Conservation (phyloP, 1,140 invertebrate species). For the Nasonia vitripennis region DNA sequence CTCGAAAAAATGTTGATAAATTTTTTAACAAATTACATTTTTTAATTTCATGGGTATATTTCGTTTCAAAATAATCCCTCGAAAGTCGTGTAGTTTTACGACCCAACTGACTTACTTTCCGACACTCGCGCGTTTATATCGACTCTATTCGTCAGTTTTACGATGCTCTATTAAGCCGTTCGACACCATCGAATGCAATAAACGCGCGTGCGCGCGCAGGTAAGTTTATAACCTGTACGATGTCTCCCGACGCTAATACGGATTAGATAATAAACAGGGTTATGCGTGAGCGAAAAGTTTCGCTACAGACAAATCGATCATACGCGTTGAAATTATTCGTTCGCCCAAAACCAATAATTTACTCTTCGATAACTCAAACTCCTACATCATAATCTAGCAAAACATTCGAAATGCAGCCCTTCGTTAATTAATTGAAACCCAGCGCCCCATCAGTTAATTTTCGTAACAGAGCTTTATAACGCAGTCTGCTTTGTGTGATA, state of each 20-base stretch:
- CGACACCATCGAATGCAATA: slow-evolving; percentile 10
- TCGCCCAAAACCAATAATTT: too few species aligned
- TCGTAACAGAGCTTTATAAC: background rate
- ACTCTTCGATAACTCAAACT: too few species aligned
- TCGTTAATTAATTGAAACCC: too few species aligned
- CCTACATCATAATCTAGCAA: too few species aligned
- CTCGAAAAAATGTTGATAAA: too few species aligned
- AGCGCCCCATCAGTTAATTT: background rate
- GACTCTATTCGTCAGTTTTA: background rate
- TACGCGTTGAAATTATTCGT: too few species aligned
- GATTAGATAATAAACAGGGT: background rate
- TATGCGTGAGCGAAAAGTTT: background rate
- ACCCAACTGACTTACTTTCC: background rate
- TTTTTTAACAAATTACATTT: background rate
- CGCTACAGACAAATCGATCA: background rate
- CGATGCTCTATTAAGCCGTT: background rate
- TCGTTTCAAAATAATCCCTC: too few species aligned
- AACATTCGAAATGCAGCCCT: too few species aligned
- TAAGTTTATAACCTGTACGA: background rate
- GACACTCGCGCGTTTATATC: background rate
- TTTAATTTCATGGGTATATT: too few species aligned
- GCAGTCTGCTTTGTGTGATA: background rate
- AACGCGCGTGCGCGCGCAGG: background rate
- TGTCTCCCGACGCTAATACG: background rate
- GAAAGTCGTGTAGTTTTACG: background rate